Conservation (phyloP, 2,113 vertebrate species). For the Gavialis gangeticus region DNA sequence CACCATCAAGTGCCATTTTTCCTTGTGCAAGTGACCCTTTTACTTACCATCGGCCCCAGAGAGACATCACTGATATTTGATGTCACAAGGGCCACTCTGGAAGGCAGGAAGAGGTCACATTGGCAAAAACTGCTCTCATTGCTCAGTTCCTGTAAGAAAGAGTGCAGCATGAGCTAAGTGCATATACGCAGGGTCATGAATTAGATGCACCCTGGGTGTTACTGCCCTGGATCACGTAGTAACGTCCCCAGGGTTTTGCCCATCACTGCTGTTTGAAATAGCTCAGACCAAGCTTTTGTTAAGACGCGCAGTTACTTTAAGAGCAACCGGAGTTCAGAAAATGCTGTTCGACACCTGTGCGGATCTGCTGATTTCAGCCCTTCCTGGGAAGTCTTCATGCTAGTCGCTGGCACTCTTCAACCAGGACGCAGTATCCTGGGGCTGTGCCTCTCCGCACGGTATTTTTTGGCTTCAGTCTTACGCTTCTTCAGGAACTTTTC, state of each 20-base stretch:
- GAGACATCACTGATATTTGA: not conserved
- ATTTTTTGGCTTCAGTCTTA: not conserved
- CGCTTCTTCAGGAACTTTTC: not conserved
- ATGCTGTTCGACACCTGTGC: not conserved
- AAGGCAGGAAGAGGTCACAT: not conserved
- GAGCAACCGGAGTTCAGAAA: not conserved
- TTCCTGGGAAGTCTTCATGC: not conserved
- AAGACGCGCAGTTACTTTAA: not conserved
- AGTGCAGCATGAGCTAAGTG: not conserved
- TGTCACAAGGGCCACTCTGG: too few relatives aligned
- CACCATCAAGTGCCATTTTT: not conserved
- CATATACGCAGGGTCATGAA: not conserved
- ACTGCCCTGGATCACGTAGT: not conserved
- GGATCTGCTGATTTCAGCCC: not conserved
- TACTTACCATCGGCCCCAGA: not conserved
- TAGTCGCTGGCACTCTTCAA: not conserved
- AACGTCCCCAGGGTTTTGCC: not conserved
- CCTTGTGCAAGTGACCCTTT: accelerated
- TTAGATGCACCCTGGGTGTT: not conserved
- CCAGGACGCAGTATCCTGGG: not conserved
- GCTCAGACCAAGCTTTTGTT: not conserved
- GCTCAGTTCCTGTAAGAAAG: not conserved
- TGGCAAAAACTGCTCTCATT: not conserved
- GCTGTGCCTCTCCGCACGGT: not conserved
- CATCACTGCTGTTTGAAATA: not conserved